Evolutionary conservation across 2,888 invertebrate genomes (phyloP), one percentile per base, ranked within the genome.

Genomic region (Andrena bicolor): DNA sequence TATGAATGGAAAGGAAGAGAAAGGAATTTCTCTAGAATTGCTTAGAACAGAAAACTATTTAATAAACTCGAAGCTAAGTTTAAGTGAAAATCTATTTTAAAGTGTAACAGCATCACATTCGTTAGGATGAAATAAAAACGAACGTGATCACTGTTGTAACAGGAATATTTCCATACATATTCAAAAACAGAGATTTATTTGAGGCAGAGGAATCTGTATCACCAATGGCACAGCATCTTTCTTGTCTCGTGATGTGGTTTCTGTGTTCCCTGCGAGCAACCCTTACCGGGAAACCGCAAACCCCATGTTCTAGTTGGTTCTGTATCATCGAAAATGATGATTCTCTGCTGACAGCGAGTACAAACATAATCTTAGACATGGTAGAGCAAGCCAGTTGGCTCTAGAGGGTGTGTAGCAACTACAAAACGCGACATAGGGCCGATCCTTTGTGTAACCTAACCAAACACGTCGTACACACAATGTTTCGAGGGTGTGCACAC

Each of bases 361-460:
- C 85, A 85, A 85, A 85, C 81, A 85, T 84, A 84, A 84, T 85
- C 81, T 75, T 72, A 73, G 76, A 71, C 56, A 26, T 4, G 60
- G 30, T 64, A 75, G 8, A 75, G 8, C 26, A 68, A 66, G 66
- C 71, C 75, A 78, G 79, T 80, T 81, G 85, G 83, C 68, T 87
- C 73, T 66, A 71, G 76, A 72, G 81, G 77, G 87, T 75, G 80
- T 80, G 87, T 72, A 83, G 65, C 71, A 61, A 65, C 78, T 72
- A 76, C 81, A 80, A 81, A 77, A 84, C 75, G 65, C 75, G 77
- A 74, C 73, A 60, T 72, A 60, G 32, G 61, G 53, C 79, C 76
- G 60, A 82, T 84, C 87, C 87, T 87, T 81, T 87, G 87, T 87
- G 84, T 87, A 82, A 86, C 77, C 87, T 82, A 82, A 77, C 86